Percentiles rank a stretch among this genome's conserved stretches.
Conservation (phyloP, 1,140 invertebrate species). For the Muscidifurax raptorellus region DNA sequence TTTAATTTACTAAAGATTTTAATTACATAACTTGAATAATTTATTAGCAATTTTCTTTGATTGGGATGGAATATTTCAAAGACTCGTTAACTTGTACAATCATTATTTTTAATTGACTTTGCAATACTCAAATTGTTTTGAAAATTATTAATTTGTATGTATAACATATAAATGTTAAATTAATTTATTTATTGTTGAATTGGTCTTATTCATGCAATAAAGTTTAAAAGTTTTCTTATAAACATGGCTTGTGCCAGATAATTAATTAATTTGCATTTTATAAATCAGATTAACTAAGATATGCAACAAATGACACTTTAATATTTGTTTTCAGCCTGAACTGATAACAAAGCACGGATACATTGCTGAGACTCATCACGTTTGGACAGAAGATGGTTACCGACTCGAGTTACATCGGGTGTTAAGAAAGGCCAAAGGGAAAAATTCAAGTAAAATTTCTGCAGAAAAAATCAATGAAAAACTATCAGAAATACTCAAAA, state of each 20-base stretch:
- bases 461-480: conserved; percentile 25
- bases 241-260: not conserved
- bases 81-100: not conserved
- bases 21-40: too few species aligned
- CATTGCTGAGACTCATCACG: conserved; percentile 79
- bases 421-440: conserved; percentile 65
- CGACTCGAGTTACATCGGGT: conserved; percentile 83
- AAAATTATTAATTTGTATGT: too few species aligned
- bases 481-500: conserved; percentile 26
- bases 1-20: too few species aligned
- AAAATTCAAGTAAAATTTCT: conserved; percentile 33
- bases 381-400: conserved; percentile 84
- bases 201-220: not conserved
- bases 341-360: conserved; percentile 78
- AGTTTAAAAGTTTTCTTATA: not conserved
- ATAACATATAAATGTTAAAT: not conserved
- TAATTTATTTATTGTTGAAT: not conserved
- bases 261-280: conserved; percentile 20
- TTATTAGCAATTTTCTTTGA: too few species aligned
- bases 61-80: not conserved
- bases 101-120: too few species aligned
- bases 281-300: conserved; percentile 6
- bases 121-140: too few species aligned
- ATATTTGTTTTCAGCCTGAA: conserved; percentile 73
- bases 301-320: not conserved